Evolutionary conservation across 2,888 invertebrate species (phyloP).

Genomic region (Hyppa rectilinea): DNA sequence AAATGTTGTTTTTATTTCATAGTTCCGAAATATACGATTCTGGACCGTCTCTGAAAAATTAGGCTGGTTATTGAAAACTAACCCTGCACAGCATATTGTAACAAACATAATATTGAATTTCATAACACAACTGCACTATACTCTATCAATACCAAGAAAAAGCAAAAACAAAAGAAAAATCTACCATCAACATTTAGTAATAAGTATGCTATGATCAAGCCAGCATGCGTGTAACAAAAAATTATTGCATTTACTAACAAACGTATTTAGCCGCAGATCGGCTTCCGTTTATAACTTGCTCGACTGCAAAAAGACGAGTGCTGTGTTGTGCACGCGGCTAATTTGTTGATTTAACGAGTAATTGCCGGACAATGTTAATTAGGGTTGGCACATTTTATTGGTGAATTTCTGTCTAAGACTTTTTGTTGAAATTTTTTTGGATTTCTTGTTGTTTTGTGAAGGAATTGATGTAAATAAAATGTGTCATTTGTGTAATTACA

Average conservation of each 20-base stretch:
- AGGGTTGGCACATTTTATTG: conserved; percentile 74
- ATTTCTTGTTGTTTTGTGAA: background rate
- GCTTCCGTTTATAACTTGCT: conserved; percentile 64
- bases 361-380: conserved; percentile 84
- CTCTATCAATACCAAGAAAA: conserved; percentile 30
- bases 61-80: no score
- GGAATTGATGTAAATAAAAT: background rate
- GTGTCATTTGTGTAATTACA: background rate
- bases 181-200: background rate
- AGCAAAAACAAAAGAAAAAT: conserved; percentile 16
- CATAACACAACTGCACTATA: conserved; percentile 5
- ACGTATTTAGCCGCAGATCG: conserved; percentile 55
- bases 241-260: conserved; percentile 67
- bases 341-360: conserved; percentile 86
- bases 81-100: no score
- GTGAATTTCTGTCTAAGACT: background rate
- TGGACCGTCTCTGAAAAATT: no score
- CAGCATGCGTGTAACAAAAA: conserved; percentile 60
- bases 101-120: no score
- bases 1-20: no score
- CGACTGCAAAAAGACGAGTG: conserved; percentile 80
- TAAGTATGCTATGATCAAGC: conserved; percentile 52
- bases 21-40: no score
- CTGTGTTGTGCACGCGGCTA: conserved; percentile 75
- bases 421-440: background rate